Conservation (phyloP, 2,797 vertebrate genomes). For the Tarsius wallacei region DNA sequence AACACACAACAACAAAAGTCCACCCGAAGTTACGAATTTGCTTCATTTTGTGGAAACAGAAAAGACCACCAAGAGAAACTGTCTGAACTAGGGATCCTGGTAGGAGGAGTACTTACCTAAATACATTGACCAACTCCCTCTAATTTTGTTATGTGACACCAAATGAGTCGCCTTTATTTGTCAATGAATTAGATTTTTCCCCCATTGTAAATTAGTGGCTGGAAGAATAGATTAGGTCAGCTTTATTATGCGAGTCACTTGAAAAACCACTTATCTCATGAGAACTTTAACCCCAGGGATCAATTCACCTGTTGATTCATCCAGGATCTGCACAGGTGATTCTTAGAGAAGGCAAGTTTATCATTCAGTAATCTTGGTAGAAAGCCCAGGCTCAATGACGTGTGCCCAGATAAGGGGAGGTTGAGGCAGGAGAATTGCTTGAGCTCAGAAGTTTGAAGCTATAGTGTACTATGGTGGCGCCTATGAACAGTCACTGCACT, state of each 20-base stretch:
- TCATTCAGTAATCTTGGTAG: neutral
- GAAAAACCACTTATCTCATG: constrained; percentile 64
- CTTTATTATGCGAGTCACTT: neutral
- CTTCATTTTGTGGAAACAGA: neutral
- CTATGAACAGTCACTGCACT: neutral
- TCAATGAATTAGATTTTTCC: constrained; percentile 8
- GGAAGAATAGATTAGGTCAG: constrained; percentile 40
- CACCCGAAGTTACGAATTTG: neutral
- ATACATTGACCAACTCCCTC: neutral
- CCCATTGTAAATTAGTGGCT: neutral
- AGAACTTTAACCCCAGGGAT: constrained; percentile 72
- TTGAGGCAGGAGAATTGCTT: too few species aligned
- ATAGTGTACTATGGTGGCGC: neutral
- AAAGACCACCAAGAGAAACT: neutral
- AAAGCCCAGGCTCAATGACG: neutral
- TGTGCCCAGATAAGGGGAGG: too few species aligned
- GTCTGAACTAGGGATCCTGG: neutral
- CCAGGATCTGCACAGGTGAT: neutral
- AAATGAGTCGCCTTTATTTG: neutral
- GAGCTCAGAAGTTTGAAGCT: too few species aligned
- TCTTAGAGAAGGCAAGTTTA: constrained; percentile 43
- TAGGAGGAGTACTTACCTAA: neutral
- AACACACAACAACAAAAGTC: constrained; percentile 41
- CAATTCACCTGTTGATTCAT: neutral
- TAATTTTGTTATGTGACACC: neutral